Conservation (phyloP, 2,888 invertebrate genomes). For the Acleris cristana region DNA sequence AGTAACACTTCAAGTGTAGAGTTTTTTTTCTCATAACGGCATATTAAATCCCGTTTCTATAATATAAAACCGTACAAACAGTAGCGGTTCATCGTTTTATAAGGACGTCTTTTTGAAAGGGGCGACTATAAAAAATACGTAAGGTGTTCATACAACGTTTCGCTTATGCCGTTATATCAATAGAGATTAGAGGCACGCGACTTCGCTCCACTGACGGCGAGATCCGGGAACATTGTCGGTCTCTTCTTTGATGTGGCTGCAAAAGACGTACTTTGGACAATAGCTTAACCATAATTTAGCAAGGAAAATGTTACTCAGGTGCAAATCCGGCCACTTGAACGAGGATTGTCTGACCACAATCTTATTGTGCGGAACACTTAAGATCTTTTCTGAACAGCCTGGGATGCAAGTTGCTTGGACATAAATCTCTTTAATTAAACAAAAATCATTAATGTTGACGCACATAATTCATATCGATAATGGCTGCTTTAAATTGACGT, state of each 20-base stretch:
- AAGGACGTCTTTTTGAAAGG: constrained; percentile 63
- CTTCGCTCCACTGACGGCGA: constrained; percentile 58
- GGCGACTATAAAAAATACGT: constrained; percentile 63
- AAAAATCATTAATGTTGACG: not conserved
- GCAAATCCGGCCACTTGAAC: constrained; percentile 64
- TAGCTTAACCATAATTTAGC: constrained; percentile 63
- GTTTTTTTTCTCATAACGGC: constrained; percentile 73
- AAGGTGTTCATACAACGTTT: constrained; percentile 76
- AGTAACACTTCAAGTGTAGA: constrained; percentile 72
- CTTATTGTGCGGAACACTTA: constrained; percentile 40
- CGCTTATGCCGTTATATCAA: constrained; percentile 78
- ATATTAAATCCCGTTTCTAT: constrained; percentile 66
- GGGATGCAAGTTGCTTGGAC: not conserved
- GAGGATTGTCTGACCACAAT: constrained; percentile 51
- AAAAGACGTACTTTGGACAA: constrained; percentile 70
- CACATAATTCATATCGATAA: constrained; percentile 20
- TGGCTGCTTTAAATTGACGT: constrained; percentile 11
- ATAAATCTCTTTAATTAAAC: constrained; percentile 14
- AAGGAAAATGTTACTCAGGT: constrained; percentile 59
- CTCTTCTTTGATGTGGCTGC: constrained; percentile 74
- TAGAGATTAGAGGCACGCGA: constrained; percentile 82
- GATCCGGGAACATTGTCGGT: constrained; percentile 69
- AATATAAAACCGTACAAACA: constrained; percentile 69
- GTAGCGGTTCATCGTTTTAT: constrained; percentile 75
- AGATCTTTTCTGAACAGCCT: not conserved